Percentiles rank a stretch among this genome's conserved stretches.
Conservation (phyloP, 1,140 invertebrate species). For the Carcinoscorpius rotundicauda region DNA sequence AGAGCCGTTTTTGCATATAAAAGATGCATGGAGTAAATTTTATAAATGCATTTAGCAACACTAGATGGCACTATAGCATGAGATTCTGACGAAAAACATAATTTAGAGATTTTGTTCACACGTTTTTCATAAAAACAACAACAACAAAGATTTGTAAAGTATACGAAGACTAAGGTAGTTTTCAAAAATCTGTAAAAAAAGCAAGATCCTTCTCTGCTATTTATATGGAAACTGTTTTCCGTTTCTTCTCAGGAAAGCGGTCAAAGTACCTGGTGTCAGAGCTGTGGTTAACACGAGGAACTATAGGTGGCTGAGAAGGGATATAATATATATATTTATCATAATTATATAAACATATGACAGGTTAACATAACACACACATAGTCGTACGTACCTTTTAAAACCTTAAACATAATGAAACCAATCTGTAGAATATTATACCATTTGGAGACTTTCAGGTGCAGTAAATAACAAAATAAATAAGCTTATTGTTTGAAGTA, state of each 20-base stretch:
- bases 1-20: too few species aligned
- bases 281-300: conserved; percentile 75
- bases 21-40: too few species aligned
- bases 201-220: not conserved
- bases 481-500: conserved; percentile 6
- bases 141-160: too few species aligned
- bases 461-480: not conserved
- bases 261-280: conserved; percentile 94
- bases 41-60: too few species aligned
- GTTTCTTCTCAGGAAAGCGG: conserved; percentile 79
- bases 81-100: too few species aligned
- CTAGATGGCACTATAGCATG: too few species aligned
- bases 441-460: not conserved
- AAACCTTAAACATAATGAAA: conserved; percentile 1
- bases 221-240: not conserved
- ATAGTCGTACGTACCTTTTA: not conserved
- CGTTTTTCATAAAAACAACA: too few species aligned
- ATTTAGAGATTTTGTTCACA: too few species aligned
- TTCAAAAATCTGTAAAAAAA: conserved; percentile 1
- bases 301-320: conserved; percentile 67
- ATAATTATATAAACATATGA: not conserved
- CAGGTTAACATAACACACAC: not conserved
- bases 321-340: conserved; percentile 22
- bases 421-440: not conserved
- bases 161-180: not conserved